Percentiles rank a stretch among this genome's conserved stretches.
phyloP scores from a whole-genome alignment of 2,113 vertebrate species.

The Panthera leo region DNA sequence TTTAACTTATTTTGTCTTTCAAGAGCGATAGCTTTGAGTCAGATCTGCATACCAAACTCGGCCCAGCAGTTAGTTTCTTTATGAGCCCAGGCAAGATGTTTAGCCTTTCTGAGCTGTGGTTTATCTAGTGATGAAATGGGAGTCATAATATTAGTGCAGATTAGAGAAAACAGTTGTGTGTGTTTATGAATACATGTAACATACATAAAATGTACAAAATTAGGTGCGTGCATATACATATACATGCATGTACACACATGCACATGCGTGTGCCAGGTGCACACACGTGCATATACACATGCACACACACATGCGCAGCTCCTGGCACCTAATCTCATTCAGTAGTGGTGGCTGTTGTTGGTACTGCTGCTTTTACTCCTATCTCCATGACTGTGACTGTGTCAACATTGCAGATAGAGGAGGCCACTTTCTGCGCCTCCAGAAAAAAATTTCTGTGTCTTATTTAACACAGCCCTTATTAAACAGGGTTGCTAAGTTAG shows the following conservation, averaged over 20 bases:
- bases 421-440: rapidly evolving
- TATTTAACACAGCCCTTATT: not conserved
- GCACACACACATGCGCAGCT: rapidly evolving
- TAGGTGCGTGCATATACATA: not conserved
- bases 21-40: not conserved
- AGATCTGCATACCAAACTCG: not conserved
- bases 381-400: rapidly evolving
- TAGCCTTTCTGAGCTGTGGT: not conserved
- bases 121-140: not conserved
- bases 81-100: not conserved
- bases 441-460: rapidly evolving
- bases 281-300: not conserved
- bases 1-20: not conserved
- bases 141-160: not conserved
- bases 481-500: not conserved
- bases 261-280: no score
- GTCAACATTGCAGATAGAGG: not conserved
- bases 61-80: not conserved
- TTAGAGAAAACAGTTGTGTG: not conserved
- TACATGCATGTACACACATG: not conserved
- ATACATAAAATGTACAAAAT: rapidly evolving
- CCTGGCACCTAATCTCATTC: not conserved
- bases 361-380: rapidly evolving
- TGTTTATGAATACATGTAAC: not conserved
- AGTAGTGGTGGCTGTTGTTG: rapidly evolving